Evolutionary conservation across 2,888 invertebrate genomes (phyloP), one percentile per base, ranked within the genome.

Genomic region (Pantelozetes paolii): DNA sequence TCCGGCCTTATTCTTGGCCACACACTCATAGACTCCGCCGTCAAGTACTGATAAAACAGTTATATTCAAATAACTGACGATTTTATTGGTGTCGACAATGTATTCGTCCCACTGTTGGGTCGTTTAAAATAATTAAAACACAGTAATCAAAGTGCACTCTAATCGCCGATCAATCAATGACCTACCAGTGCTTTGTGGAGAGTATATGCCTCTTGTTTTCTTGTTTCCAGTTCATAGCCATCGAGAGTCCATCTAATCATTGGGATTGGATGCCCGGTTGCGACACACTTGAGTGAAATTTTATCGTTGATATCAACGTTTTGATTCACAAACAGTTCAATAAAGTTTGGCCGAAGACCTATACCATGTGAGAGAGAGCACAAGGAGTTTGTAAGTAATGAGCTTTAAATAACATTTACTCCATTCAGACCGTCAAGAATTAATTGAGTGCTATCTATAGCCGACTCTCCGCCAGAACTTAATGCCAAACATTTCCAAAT

Each of bases 31-130:
- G 23, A 73, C 67, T 23, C 77, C 77, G 15, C 75, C 75, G 36
- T 75, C 81, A 30, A 79, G 76, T 6, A 81, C 79, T 36, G 77
- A 76, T 13, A 81, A 78, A 40, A 79, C 79, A 1, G 79, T 78
- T 20, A 82, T 80, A 77, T 82, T 81, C 59, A 82, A 80, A 76
- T 79, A 79, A 76, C 81, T 81, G 64, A 81, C 78, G 73, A 82
- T 79, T 77, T 81, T 81, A 74, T 81, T 81, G 0, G 79, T 78
- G 0, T 76, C 71, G 18, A 80, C 80, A 18, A 78, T 77, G 71
- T 79, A 79, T 50, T 78, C 78, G 62, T 79, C 79, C 78, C 77
- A 54, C 78, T 78, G 30, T 75, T 73, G 5, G 23, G 45, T 70
- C 15, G 45, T 20, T 26, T 23, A 13, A 70, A 70, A 70, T 36